Evolutionary conservation across 37 sponge, comb jelly and placozoan species (phyloP), one percentile per base, ranked within the genome.

Genomic region (Amphimedon queenslandica): DNA sequence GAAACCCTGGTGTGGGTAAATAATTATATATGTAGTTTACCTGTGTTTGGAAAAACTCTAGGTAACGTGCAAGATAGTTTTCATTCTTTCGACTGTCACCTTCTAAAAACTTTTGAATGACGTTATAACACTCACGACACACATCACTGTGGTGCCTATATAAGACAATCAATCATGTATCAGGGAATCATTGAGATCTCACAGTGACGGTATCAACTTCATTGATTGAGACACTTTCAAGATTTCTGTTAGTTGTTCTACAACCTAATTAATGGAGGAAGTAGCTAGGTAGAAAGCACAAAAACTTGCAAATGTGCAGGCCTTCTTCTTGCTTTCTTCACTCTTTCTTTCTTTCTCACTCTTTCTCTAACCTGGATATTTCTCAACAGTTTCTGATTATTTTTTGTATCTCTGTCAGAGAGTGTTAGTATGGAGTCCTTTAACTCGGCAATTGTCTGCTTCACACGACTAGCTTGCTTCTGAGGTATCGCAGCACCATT

Each of bases 1-100:
- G n/a, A n/a, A n/a, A n/a, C n/a, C n/a, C n/a, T n/a, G 28, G 37
- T 18, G 51, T 47, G 51, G 13, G 51, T 47, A 13, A 47, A 13
- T 47, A 13, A 47, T 8, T 47, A 13, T 18, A 13, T 47, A 13
- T 18, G 51, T 47, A 13, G 51, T 8, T 23, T 35, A 71, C 72
- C 74, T 81, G 74, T n/a, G 27, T 51, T 58, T 65, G 41, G 29
- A 82, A 74, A 70, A 80, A 85, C 4, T 60, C 61, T 39, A 87
- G 76, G 65, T 75, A 87, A 5, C 70, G 34, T 38, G 88, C 77
- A 25, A 77, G 64, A 58, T 87, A 87, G 47, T 73, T 51, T 60
- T 87, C 88, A 87, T 87, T 87, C 72, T 87, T 87, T 36, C 87
- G 27, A 47, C 88, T 87, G 47, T 87, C 70, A 65, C 88, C 88